Evolutionary conservation across 1,140 invertebrate genomes (phyloP).

Genomic region (Atta cephalotes): DNA sequence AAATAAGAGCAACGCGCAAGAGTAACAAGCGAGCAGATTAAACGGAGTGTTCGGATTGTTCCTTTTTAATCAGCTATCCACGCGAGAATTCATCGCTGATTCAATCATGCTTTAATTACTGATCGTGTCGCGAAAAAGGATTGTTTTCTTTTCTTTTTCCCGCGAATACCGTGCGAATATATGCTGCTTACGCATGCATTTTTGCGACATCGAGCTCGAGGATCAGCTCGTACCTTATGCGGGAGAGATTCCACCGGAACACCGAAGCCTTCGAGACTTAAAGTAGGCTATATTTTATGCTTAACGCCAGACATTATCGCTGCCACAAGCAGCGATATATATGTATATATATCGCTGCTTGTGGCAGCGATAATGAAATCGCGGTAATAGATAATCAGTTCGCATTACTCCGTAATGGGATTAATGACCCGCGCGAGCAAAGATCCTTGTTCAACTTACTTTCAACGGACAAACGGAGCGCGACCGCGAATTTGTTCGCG

Average conservation of each 20-base stretch:
- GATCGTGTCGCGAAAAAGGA: neutral
- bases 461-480: conserved; percentile 41
- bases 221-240: conserved; percentile 3
- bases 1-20: neutral
- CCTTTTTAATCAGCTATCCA: conserved; percentile 34
- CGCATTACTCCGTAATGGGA: conserved; percentile 33
- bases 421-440: conserved; percentile 26
- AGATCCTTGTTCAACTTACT: conserved; percentile 28
- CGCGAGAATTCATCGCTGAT: conserved; percentile 17
- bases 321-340: neutral
- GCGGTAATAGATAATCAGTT: conserved; percentile 50
- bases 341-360: neutral
- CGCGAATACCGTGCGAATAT: neutral
- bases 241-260: conserved; percentile 1
- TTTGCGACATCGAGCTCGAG: neutral
- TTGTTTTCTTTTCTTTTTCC: neutral
- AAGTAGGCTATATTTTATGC: neutral
- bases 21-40: conserved; percentile 17
- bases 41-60: neutral
- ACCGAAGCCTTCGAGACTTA: neutral
- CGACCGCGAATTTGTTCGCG: conserved; percentile 20
- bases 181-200: neutral
- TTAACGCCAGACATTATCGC: conserved; percentile 37
- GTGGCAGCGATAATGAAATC: conserved; percentile 16
- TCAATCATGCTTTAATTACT: conserved; percentile 30